phyloP scores from a whole-genome alignment of 2,888 invertebrate genomes.

The Stomorhina lunata region DNA sequence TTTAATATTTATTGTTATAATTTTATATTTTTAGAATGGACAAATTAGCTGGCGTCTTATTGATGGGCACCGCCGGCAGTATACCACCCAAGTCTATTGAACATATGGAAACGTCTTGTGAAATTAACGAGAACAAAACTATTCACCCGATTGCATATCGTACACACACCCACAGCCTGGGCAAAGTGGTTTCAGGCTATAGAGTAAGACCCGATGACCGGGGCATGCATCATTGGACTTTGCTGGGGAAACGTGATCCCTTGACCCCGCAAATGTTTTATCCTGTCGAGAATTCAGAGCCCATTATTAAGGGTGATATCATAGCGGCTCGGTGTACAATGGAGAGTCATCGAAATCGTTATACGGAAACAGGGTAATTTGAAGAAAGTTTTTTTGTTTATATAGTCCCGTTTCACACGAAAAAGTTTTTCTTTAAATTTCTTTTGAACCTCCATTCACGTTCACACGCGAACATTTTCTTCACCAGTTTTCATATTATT shows the following conservation, averaged over 20 bases:
- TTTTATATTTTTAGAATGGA: constrained; percentile 82
- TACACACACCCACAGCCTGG: constrained; percentile 95
- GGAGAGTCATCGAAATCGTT: constrained; percentile 85
- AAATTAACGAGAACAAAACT: constrained; percentile 87
- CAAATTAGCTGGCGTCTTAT: constrained; percentile 94
- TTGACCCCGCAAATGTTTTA: constrained; percentile 97
- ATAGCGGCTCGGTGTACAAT: constrained; percentile 96
- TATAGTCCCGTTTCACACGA: no score
- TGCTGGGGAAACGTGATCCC: constrained; percentile 93
- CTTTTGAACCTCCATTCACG: no score
- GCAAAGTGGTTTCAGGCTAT: constrained; percentile 92
- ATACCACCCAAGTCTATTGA: constrained; percentile 87
- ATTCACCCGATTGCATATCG: constrained; percentile 97
- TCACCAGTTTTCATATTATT: no score
- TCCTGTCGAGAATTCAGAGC: constrained; percentile 84
- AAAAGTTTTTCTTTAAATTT: no score
- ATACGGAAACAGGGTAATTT: constrained; percentile 87
- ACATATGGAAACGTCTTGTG: constrained; percentile 95
- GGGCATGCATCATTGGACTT: constrained; percentile 86
- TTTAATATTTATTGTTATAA: not conserved
- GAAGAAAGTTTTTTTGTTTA: constrained; percentile 56
- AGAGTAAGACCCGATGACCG: constrained; percentile 82
- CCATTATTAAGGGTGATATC: constrained; percentile 86
- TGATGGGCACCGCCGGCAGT: constrained; percentile 92
- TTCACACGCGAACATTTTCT: no score